Evolutionary conservation across 2,797 vertebrate genomes (phyloP).

Genomic region (Rhincodon typus): DNA sequence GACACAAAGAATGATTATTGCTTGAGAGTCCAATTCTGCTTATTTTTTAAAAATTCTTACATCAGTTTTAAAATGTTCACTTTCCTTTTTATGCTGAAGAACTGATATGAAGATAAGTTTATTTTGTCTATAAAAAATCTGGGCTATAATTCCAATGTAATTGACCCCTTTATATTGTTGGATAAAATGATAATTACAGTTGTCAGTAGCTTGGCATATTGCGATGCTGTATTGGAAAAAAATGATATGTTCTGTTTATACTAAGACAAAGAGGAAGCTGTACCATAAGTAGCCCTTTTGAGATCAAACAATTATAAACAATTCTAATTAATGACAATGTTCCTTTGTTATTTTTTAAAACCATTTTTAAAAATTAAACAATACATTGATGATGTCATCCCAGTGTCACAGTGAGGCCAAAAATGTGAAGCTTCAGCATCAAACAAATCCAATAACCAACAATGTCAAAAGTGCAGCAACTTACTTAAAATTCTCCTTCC

Average conservation of each 20-base stretch:
- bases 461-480: neutral
- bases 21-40: neutral
- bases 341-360: slow-evolving; percentile 5
- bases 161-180: neutral
- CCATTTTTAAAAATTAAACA: neutral
- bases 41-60: neutral
- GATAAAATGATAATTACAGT: neutral
- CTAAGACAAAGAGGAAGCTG: neutral
- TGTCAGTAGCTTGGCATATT: neutral
- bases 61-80: neutral
- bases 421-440: neutral
- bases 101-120: neutral
- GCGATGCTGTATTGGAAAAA: neutral
- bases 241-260: neutral
- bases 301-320: neutral
- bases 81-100: neutral
- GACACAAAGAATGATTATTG: neutral
- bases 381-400: neutral
- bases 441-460: neutral
- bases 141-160: neutral
- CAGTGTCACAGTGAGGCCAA: neutral
- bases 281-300: neutral
- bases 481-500: neutral
- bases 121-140: neutral
- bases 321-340: slow-evolving; percentile 18